Percentiles rank a stretch among this genome's conserved stretches.
Evolutionary conservation across 2,113 vertebrate species (phyloP).

Genomic region (Holacanthus passer): DNA sequence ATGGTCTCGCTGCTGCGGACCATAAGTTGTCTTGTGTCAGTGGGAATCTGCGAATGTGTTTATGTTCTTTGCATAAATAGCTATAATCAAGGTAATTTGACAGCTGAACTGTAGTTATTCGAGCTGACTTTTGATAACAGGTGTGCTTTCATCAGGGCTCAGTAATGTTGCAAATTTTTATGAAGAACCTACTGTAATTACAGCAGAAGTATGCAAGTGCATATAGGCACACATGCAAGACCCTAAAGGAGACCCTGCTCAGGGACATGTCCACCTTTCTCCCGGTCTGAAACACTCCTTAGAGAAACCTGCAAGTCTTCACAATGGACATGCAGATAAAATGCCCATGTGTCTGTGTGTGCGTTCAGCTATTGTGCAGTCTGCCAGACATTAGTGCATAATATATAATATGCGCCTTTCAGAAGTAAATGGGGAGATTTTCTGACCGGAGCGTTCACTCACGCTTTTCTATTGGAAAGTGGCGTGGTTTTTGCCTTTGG

Average conservation of each 20-base stretch:
- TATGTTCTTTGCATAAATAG: constrained; percentile 67
- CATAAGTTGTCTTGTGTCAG: constrained; percentile 46
- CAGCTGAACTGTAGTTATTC: constrained; percentile 35
- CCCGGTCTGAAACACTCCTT: constrained; percentile 22
- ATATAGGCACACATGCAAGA: constrained; percentile 13
- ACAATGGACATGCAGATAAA: constrained; percentile 29
- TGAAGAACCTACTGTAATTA: constrained; percentile 25
- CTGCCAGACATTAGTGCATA: constrained; percentile 35
- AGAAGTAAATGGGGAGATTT: constrained; percentile 57
- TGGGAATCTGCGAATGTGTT: constrained; percentile 58
- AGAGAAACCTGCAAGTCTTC: constrained; percentile 16
- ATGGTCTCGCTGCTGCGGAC: constrained; percentile 28
- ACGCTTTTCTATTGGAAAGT: constrained; percentile 45
- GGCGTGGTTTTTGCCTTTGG: constrained; percentile 36
- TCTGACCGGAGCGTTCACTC: constrained; percentile 44
- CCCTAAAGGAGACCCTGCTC: constrained; percentile 34
- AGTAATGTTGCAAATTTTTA: constrained; percentile 17
- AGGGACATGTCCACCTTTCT: constrained; percentile 34
- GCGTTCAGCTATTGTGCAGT: constrained; percentile 35
- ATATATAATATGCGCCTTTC: constrained; percentile 45
- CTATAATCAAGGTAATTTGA: constrained; percentile 63
- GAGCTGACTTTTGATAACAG: constrained; percentile 47
- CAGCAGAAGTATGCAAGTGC: neutral
- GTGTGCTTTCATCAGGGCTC: constrained; percentile 46
- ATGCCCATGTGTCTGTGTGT: constrained; percentile 32